Evolutionary conservation across 2,113 vertebrate species (phyloP), one percentile per base, ranked within the genome.

Genomic region (Pao palembangensis): DNA sequence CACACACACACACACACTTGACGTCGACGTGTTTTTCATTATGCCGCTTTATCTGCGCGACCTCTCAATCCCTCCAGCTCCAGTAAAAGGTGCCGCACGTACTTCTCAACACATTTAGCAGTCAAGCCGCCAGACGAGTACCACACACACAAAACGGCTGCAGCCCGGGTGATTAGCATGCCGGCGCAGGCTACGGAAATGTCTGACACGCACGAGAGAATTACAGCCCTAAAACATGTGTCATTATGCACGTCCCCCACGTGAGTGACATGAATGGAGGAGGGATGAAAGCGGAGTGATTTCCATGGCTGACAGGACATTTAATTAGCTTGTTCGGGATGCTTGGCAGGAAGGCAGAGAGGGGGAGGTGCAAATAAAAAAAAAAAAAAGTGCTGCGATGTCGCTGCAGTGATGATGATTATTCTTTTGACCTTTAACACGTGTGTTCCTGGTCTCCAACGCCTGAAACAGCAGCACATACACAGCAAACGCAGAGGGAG

Each of bases 291-390:
- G 73, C 58, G 57, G 78, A 2, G 73, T 19, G 59, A 79, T 5
- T 31, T 75, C 70, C 20, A 25, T 53, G 84, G 52, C 80, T 74
- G 80, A 75, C 83, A 66, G 76, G 72, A 69, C 62, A 79, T 83
- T 86, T 87, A 84, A 71, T 82, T 83, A 85, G 82, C 77, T 80
- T 50, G 56, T 51, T 44, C 73, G 80, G 72, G 67, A 59, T 61
- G 55, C 69, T 66, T 68, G 62, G 64, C 63, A 53, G 41, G 51
- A 43, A 70, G 58, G 60, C 63, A 58, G 68, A 25, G 42, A 57
- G 55, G 54, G 43, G 34, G 56, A 67, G 50, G 31, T n/a, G 49
- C 48, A 46, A 55, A 58, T 38, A 1, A 55, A 23, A 62, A n/a
- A 70, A 13, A 25, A 62, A n/a, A 70, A 11, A 73, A 71, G 68